Evolutionary conservation across 1,140 invertebrate species (phyloP), one percentile per base, ranked within the genome.

Genomic region (Cydia splendana): DNA sequence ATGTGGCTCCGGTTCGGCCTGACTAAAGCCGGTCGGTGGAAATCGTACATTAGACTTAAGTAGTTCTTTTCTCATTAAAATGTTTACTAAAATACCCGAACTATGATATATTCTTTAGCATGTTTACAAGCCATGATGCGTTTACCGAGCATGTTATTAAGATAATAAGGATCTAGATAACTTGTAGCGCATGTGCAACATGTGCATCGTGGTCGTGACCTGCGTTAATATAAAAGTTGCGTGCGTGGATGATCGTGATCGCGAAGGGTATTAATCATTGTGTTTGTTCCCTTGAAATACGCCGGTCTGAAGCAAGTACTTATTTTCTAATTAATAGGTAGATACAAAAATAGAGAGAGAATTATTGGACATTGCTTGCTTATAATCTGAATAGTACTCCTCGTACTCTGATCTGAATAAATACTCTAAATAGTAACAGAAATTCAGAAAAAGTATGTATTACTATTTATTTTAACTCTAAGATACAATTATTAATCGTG

Each of bases 211-310:
- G 18, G 53, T 62, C 51, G 15, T 53, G 51, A n/a, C 51, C 51
- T 53, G 4, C 18, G n/a, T 20, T 62, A 62, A 62, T 62, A 62
- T 62, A 62, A 62, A 62, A 62, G 53, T 62, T 62, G 53, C 53
- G 53, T 62, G 53, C 53, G 18, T 28, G 24, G 62, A 67, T 34
- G 65, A 34, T 67, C 65, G 12, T 67, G 65, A 62, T 65, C 65
- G 24, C 3, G 2, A 30, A 67, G 65, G 24, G 65, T 4, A 0
- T 34, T 28, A 67, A 67, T 67, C 65, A 67, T 74, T 74, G 42
- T 74, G 48, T 74, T 74, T 62, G 53, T 62, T 18, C 53, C 53
- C 18, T 62, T 62, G 53, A 20, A 15, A 51, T n/a, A 57, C 6
- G 7, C n/a, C n/a, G 15, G 48, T 5, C n/a, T 15, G 15, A 15